phyloP scores from a whole-genome alignment of 2,113 vertebrate genomes.

The Mohoua ochrocephala region DNA sequence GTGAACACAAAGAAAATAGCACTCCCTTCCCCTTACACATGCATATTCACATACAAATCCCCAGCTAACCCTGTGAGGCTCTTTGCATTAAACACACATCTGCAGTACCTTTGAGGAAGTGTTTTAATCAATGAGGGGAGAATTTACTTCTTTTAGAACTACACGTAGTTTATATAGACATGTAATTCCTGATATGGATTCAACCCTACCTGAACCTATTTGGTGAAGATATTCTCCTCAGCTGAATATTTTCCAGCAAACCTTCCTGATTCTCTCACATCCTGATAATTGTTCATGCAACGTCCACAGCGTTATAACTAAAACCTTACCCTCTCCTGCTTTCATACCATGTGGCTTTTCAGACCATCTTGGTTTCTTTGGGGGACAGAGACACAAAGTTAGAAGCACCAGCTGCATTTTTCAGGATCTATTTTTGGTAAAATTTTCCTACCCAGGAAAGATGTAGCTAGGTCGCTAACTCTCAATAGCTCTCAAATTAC shows the following conservation, averaged over 20 bases:
- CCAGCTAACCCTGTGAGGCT: not conserved
- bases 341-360: not conserved
- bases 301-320: fast-evolving
- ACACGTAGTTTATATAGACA: not conserved
- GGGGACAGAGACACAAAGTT: not conserved
- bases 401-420: not conserved
- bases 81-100: not conserved
- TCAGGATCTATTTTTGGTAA: not conserved
- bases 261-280: not conserved
- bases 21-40: not conserved
- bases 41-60: not conserved
- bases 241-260: not conserved
- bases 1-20: not conserved
- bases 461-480: not conserved
- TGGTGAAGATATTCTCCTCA: not conserved
- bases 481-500: not conserved
- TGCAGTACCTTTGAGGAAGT: not conserved
- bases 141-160: not conserved
- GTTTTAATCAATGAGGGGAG: not conserved
- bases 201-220: not conserved
- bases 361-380: not conserved
- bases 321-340: not conserved
- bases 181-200: not conserved
- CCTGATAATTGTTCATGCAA: not conserved
- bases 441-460: not conserved